Percentiles rank a stretch among this genome's conserved stretches.
These are phyloP conservation scores for Malurus alboscapulatus DNA, from an alignment of 2,113 vertebrate genomes.

Conservation along the genomic window DNA sequence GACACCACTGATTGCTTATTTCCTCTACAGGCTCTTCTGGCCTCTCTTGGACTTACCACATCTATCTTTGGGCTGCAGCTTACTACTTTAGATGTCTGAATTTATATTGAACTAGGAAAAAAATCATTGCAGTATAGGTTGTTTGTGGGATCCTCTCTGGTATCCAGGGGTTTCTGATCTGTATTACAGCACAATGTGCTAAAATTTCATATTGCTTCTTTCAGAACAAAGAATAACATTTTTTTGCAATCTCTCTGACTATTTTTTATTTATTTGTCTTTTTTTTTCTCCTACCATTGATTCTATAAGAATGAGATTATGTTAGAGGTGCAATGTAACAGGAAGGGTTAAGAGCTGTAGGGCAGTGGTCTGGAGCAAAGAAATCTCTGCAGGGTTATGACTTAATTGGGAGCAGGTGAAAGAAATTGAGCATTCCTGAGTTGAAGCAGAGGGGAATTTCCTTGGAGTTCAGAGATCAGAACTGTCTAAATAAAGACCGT, in stretches of 20 bases:
- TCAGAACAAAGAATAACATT: background rate
- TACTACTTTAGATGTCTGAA: constrained; percentile 23
- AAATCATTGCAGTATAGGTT: constrained; percentile 1
- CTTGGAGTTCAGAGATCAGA: background rate
- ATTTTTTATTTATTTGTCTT: background rate
- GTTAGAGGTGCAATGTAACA: background rate
- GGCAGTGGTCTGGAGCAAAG: background rate
- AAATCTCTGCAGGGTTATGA: background rate
- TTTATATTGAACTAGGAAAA: constrained; percentile 7
- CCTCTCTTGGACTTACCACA: background rate
- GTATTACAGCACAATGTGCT: background rate
- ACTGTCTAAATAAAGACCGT: background rate
- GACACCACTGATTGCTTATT: background rate
- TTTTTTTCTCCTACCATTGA: background rate
- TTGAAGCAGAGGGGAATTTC: background rate
- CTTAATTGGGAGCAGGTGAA: constrained; percentile 6
- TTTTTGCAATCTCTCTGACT: background rate
- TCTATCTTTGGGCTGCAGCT: constrained; percentile 5
- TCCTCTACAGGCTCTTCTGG: background rate
- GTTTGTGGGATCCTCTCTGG: constrained; percentile 4
- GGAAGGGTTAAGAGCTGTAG: background rate
- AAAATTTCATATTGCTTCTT: background rate
- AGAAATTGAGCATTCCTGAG: background rate
- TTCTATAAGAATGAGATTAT: background rate
- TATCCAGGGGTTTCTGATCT: constrained; percentile 9